Base-by-base conservation (phyloP, 2,797 vertebrate species). In the Eupleurogrammus muticus region DNA sequence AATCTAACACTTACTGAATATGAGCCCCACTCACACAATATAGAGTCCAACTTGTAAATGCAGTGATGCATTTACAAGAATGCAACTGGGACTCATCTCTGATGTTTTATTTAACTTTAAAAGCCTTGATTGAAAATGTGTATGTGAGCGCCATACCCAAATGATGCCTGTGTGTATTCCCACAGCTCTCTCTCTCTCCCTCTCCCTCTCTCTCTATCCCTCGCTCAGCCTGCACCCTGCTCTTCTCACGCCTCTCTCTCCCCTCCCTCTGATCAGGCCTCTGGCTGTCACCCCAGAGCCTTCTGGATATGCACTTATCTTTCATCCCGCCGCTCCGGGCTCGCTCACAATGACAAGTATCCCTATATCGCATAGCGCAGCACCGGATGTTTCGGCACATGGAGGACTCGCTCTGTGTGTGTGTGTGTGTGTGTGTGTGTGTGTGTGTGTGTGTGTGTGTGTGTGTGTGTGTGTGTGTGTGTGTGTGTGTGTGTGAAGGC, bases 261-360 rank as follows among this genome's bases (percentile, higher is more conserved):
- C 75, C 66, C 58, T 82, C 71, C 72, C 61, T 77, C 72, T 63
- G 60, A 64, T 80, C 77, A 57, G 77, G 55, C 71, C 75, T 72
- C 71, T 61, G 81, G 77, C 77, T 66, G 71, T 66, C 66, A 59
- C 70, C 75, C 61, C 19, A 9, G 59, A 56, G 67, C 77, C 79
- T 69, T 68, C 55, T 77, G 81, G 82, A 77, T 80, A 81, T 70
- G 66, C 5, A 36, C 62, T 88, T 90, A 89, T 91, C 93, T 94
- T 93, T 95, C 93, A 95, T 93, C 90, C 83, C 70, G 80, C 46
- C 82, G 89, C 91, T 92, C 91, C 83, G 88, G 88, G 87, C 80
- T 86, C 65, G 80, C 89, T 83, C 6, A 63, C 92, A 92, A 92
- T 94, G 94, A 92, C 85, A 85, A 93, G 80, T 88, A 88, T 89